Evolutionary conservation across 2,888 invertebrate species (phyloP).

Genomic region (Andrena haemorrhoa): DNA sequence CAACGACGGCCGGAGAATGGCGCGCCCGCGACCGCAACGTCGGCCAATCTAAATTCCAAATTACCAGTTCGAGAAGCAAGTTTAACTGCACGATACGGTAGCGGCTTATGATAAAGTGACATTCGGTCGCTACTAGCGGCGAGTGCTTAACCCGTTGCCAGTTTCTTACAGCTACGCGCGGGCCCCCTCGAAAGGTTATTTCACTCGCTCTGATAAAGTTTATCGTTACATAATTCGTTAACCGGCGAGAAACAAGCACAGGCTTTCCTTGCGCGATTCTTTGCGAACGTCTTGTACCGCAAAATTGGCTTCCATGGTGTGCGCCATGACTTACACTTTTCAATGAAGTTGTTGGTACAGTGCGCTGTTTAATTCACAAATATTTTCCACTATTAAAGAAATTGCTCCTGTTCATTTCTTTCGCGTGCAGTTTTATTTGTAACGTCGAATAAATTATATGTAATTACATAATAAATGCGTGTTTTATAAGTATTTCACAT

Average conservation of each 20-base stretch:
- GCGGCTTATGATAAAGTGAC: slow-evolving; percentile 57
- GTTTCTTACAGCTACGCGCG: slow-evolving; percentile 26
- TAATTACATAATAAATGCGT: too few relatives aligned
- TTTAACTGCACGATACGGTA: slow-evolving; percentile 58
- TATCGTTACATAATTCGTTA: slow-evolving; percentile 39
- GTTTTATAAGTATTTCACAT: too few relatives aligned
- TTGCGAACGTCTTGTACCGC: background rate
- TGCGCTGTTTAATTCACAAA: too few relatives aligned
- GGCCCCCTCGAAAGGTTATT: slow-evolving; percentile 34
- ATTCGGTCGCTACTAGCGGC: slow-evolving; percentile 48
- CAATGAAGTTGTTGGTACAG: background rate
- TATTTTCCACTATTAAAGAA: too few relatives aligned
- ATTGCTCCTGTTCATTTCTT: too few relatives aligned
- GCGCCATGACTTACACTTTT: background rate
- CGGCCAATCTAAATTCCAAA: slow-evolving; percentile 61
- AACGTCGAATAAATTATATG: too few relatives aligned
- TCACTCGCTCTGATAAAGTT: slow-evolving; percentile 42
- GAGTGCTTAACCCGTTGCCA: slow-evolving; percentile 20
- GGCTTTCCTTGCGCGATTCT: slow-evolving; percentile 2
- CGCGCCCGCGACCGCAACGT: slow-evolving; percentile 56
- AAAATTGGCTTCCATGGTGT: background rate
- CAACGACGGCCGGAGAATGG: slow-evolving; percentile 56
- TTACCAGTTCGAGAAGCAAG: slow-evolving; percentile 47
- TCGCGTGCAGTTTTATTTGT: too few relatives aligned
- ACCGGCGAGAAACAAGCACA: slow-evolving; percentile 3